Conservation (phyloP, 2,113 vertebrate species). For the Sylvietta virens region DNA sequence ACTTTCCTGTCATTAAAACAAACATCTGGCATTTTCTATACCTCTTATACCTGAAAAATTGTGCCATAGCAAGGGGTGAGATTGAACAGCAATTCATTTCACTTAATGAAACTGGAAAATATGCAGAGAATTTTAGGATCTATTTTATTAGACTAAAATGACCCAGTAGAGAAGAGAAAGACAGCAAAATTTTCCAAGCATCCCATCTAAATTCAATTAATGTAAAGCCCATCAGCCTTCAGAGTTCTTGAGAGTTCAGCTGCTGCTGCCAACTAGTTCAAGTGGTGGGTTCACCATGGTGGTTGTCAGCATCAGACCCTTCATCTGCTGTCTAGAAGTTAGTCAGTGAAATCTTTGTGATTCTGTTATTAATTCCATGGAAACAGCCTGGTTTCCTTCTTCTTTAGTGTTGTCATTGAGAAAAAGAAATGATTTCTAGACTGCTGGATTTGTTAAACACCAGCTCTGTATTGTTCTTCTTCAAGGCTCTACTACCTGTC, state of each 20-base stretch:
- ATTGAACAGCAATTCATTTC: background rate
- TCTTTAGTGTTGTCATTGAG: background rate
- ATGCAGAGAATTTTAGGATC: background rate
- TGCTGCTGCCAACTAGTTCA: background rate
- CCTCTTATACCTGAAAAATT: background rate
- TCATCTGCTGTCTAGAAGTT: background rate
- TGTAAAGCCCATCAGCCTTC: accelerated
- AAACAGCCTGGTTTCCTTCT: background rate
- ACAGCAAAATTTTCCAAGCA: background rate
- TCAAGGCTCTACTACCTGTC: background rate
- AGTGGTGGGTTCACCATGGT: background rate
- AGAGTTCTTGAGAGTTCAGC: background rate
- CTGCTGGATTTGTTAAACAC: constrained; percentile 1
- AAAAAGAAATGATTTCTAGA: background rate
- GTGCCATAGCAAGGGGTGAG: background rate
- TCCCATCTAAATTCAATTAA: background rate
- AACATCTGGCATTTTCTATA: background rate
- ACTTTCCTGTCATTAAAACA: background rate
- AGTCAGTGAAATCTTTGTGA: background rate
- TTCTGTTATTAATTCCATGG: background rate
- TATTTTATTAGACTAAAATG: background rate
- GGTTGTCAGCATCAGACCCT: background rate
- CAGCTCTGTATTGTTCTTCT: background rate
- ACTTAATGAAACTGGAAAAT: background rate
- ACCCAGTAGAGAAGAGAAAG: background rate